Conservation (phyloP, 2,888 invertebrate genomes). For the Xestia c-nigrum region DNA sequence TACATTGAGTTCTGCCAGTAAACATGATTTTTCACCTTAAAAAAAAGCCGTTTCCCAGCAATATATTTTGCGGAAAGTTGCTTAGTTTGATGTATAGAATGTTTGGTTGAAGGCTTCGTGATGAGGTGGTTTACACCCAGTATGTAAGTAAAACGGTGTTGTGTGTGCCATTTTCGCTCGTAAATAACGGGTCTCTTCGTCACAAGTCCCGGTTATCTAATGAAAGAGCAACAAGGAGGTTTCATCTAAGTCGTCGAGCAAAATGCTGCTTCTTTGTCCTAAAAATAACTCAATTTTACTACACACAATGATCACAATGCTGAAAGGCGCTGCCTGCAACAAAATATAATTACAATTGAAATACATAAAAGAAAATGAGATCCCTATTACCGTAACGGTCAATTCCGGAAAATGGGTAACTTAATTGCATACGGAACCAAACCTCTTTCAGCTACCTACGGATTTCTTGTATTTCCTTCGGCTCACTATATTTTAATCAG, state of each 20-base stretch:
- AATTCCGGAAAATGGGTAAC: conserved; percentile 30
- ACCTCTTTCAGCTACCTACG: not conserved
- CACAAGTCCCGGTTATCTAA: not conserved
- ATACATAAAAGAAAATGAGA: conserved; percentile 20
- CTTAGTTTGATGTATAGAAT: too few relatives aligned
- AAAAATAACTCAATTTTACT: not conserved
- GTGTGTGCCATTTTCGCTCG: not conserved
- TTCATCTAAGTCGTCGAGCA: not conserved
- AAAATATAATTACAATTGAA: conserved; percentile 20
- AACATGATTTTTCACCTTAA: too few relatives aligned
- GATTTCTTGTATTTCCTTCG: not conserved
- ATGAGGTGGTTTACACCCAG: too few relatives aligned
- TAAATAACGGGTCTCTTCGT: not conserved
- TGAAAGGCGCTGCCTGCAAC: not conserved
- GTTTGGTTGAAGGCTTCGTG: too few relatives aligned
- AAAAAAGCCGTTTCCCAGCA: too few relatives aligned
- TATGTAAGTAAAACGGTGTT: too few relatives aligned
- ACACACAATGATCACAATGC: not conserved
- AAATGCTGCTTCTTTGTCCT: not conserved
- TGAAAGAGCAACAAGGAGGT: not conserved
- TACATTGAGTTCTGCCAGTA: too few relatives aligned
- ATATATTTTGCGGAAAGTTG: too few relatives aligned
- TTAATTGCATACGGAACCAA: conserved; percentile 18
- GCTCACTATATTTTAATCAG: not conserved
- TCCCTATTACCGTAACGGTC: conserved; percentile 24